Conservation (phyloP, 2,113 vertebrate genomes). For the Nycticorax nycticorax region DNA sequence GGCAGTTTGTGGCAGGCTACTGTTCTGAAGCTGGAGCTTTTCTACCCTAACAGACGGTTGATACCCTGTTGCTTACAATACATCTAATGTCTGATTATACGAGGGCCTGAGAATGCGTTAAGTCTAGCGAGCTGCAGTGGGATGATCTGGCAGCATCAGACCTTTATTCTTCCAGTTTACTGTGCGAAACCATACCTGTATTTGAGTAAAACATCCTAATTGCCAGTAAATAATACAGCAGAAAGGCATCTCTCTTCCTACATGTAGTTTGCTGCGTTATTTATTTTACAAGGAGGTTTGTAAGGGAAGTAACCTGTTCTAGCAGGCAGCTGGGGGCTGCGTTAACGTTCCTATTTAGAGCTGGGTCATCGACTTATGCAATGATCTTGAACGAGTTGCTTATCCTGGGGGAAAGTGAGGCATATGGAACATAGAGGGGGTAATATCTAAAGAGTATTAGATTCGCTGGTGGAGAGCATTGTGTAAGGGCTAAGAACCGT, state of each 20-base stretch:
- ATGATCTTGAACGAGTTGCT: neutral
- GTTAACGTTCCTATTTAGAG: neutral
- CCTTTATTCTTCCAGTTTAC: neutral
- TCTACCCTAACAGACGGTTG: neutral
- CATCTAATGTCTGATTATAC: neutral
- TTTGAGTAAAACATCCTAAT: neutral
- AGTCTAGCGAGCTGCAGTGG: neutral
- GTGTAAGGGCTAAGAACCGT: neutral
- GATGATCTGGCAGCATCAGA: neutral
- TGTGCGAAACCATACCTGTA: neutral
- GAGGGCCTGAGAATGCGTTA: fast-evolving
- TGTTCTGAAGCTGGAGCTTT: neutral
- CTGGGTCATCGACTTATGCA: neutral
- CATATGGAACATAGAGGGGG: neutral
- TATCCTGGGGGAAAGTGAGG: neutral
- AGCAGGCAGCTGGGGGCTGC: neutral
- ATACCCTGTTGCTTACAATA: neutral
- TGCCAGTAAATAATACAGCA: neutral
- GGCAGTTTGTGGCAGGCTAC: neutral
- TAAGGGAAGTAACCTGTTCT: neutral
- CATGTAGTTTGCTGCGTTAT: neutral
- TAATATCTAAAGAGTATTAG: neutral
- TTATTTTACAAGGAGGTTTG: neutral
- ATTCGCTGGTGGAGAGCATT: neutral
- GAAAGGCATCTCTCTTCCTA: neutral